phyloP scores from a whole-genome alignment of 2,888 invertebrate genomes.

The Pasiphila rectangulata region DNA sequence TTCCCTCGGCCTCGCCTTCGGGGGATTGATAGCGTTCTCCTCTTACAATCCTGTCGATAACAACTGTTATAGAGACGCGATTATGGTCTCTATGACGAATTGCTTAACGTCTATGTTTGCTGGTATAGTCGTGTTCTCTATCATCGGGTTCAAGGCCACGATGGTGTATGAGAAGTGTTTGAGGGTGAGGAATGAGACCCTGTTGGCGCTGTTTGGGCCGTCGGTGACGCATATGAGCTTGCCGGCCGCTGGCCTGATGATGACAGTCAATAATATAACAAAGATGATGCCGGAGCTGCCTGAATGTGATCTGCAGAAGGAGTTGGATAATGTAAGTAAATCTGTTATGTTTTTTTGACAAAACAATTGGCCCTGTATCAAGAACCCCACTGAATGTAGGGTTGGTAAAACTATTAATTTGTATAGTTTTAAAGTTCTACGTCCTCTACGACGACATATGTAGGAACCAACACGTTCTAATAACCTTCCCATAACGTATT shows the following conservation, averaged over 20 bases:
- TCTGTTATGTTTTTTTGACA: too few species aligned
- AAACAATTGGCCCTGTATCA: too few species aligned
- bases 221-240: constrained; percentile 67
- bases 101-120: constrained; percentile 98
- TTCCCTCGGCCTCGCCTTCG: constrained; percentile 96
- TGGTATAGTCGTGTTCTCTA: constrained; percentile 96
- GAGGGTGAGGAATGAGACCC: constrained; percentile 81
- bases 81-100: constrained; percentile 95
- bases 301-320: constrained; percentile 90
- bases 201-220: constrained; percentile 80
- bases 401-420: too few species aligned
- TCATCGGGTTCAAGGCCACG: constrained; percentile 95
- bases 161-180: constrained; percentile 90
- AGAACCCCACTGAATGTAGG: too few species aligned
- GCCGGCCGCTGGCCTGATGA: constrained; percentile 79
- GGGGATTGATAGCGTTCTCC: constrained; percentile 96
- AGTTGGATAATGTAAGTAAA: constrained; percentile 91
- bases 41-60: constrained; percentile 98
- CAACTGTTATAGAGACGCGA: constrained; percentile 96
- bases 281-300: constrained; percentile 85
- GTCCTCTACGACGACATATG: too few species aligned
- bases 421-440: too few species aligned
- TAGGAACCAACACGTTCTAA: too few species aligned
- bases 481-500: too few species aligned
- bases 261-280: constrained; percentile 77